Evolutionary conservation across 2,888 invertebrate species (phyloP).

Genomic region (Peribatodes rhomboidaria): DNA sequence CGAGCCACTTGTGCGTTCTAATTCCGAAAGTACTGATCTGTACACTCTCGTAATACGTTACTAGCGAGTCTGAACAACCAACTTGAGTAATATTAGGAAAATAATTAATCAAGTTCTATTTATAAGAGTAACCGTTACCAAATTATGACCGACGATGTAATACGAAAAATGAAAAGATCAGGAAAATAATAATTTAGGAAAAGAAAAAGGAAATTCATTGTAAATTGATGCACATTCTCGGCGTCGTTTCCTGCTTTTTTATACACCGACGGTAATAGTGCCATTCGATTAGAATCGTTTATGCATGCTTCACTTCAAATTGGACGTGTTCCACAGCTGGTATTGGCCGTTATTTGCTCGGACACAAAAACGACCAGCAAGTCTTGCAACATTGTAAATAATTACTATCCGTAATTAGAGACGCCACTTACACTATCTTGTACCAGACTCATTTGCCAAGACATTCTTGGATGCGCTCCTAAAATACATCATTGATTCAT

Average conservation of each 20-base stretch:
- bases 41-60: neutral
- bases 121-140: neutral
- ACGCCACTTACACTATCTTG: conserved; percentile 9
- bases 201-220: conserved; percentile 18
- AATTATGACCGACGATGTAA: neutral
- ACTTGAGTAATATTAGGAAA: neutral
- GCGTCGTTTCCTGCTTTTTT: conserved; percentile 1
- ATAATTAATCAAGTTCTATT: neutral
- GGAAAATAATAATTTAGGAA: conserved; percentile 3
- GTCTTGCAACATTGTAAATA: neutral
- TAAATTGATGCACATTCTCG: neutral
- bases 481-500: conserved; percentile 47
- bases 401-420: conserved; percentile 5
- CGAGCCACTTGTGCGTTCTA: conserved; percentile 37
- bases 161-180: neutral
- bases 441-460: conserved; percentile 39
- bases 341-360: neutral
- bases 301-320: neutral
- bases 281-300: neutral
- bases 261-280: neutral
- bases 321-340: neutral
- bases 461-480: conserved; percentile 37
- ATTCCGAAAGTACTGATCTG: conserved; percentile 32
- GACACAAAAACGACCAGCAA: neutral
- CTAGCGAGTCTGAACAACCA: neutral